These are phyloP conservation scores for Standfussiana lucernea DNA, from an alignment of 2,888 invertebrate genomes.

Conservation along the genomic window DNA sequence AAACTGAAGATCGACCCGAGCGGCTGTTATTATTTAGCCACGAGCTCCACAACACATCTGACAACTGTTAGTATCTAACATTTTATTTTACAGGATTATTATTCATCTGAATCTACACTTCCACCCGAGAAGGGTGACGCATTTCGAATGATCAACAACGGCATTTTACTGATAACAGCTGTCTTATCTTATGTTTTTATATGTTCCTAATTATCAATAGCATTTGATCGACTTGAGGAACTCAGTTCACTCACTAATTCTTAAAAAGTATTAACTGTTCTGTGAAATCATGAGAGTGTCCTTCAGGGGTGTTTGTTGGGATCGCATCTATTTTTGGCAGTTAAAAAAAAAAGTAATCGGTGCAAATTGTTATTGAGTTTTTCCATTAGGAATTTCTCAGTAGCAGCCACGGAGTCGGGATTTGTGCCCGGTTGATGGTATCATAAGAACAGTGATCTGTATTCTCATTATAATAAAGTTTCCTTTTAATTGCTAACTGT, in stretches of 20 bases:
- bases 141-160: slow-evolving; percentile 31
- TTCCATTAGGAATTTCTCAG: neutral
- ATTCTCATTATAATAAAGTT: neutral
- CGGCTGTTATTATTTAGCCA: too few relatives aligned
- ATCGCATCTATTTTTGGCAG: neutral
- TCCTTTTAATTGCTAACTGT: neutral
- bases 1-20: too few relatives aligned
- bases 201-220: slow-evolving; percentile 32
- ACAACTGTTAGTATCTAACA: neutral
- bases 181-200: slow-evolving; percentile 42
- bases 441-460: neutral
- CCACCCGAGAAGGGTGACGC: neutral
- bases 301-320: slow-evolving; percentile 18
- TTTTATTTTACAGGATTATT: slow-evolving; percentile 14
- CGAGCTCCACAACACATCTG: too few relatives aligned
- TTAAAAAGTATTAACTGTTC: neutral
- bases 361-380: neutral
- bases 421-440: neutral
- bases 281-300: neutral
- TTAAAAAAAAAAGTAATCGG: neutral
- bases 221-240: neutral
- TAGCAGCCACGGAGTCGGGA: neutral
- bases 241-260: slow-evolving; percentile 13
- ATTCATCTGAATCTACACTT: too few relatives aligned
- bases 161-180: slow-evolving; percentile 23